Conservation (phyloP, 2,113 vertebrate genomes). For the Saccopteryx leptura region DNA sequence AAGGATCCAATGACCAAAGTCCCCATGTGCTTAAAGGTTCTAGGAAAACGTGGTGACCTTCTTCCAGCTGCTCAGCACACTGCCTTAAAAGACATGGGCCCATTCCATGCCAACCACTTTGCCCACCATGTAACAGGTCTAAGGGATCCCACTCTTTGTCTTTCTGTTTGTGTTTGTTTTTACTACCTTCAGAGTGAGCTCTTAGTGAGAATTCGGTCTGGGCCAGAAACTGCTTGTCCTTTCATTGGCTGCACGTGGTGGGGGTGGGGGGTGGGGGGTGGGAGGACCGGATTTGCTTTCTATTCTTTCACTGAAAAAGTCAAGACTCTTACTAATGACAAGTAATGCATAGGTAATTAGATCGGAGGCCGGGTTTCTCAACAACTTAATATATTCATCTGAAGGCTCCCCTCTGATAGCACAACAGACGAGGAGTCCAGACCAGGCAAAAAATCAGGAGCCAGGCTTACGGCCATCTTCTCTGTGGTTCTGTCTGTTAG, state of each 20-base stretch:
- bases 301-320: neutral
- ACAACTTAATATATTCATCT: neutral
- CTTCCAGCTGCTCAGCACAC: conserved; percentile 36
- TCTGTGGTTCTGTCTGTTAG: neutral
- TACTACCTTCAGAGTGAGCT: neutral
- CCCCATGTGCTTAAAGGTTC: neutral
- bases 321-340: neutral
- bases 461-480: neutral
- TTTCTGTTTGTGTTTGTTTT: neutral
- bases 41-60: conserved; percentile 61
- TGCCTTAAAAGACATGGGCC: conserved; percentile 54
- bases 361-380: neutral
- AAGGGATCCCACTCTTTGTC: neutral
- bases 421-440: neutral
- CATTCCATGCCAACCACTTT: conserved; percentile 42
- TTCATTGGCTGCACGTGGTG: neutral
- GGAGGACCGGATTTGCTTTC: neutral
- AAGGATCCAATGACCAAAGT: neutral
- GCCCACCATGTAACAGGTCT: neutral
- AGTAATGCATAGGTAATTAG: fast-evolving
- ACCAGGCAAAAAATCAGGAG: neutral
- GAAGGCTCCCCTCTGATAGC: too few species aligned
- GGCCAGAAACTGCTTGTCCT: neutral
- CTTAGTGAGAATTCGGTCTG: neutral
- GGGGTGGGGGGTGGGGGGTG: too few species aligned